Base-by-base conservation (phyloP, 1,140 invertebrate genomes). In the Bombyx mori region DNA sequence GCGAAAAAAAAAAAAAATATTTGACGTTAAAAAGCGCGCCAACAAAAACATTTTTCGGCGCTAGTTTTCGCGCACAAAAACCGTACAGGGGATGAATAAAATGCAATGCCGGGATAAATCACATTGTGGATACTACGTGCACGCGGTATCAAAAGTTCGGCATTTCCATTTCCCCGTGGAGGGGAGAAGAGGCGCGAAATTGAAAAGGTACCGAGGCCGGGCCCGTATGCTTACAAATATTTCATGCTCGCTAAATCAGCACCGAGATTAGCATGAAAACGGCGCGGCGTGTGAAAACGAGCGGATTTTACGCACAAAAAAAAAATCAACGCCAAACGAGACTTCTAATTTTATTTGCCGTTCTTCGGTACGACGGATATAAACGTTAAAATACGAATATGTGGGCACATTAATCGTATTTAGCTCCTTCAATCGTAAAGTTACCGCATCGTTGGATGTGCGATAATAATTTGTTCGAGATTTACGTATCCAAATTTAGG, bases 241-340 rank as follows among this genome's bases (percentile, higher is more conserved):
- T 75, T 78, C 73, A 81, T 72, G 69, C 65, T 64, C 63, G 58
- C 66, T 58, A 75, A 75, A 77, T 77, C 76, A 72, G 68, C 68
- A 60, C 54, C 56, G 61, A 73, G 68, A 79, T 82, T 79, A 78
- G 68, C 75, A 79, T 78, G 68, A 73, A 75, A 79, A 79, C 74
- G 68, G 65, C 62, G 66, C 57, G 67, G 26, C 26, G 4, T 35
- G 26, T 57, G 63, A 60, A 68, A 66, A 65, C 61, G 63, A 67
- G 48, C 48, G 9, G 3, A 22, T n/a, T 18, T 49, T 10, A n/a
- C 48, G 48, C 48, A 22, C 12, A 49, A 48, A 49, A 49, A n/a
- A 47, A 7, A n/a, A 49, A n/a, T 49, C 10, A 22, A 12, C 2
- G 9, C 48, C 52, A 48, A 56, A 57, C 44, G 44, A 53, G 51